Evolutionary conservation across 2,888 invertebrate species (phyloP), one percentile per base, ranked within the genome.

Genomic region (Meta bourneti): DNA sequence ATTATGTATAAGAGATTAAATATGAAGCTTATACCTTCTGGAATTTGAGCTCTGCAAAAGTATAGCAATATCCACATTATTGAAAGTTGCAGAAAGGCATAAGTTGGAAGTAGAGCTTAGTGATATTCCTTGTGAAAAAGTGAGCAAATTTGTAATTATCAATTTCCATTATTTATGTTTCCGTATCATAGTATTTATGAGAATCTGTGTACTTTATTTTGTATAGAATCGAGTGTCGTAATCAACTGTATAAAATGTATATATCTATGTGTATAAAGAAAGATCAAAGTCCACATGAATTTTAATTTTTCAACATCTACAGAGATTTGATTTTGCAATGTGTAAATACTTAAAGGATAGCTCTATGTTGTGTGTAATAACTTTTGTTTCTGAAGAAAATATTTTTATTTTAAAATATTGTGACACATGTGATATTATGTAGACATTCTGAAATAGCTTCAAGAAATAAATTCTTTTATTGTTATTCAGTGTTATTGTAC

Each of bases 231-330:
- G 1, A 71, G n/a, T 51, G 75, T 72, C 54, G 19, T 70, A 79
- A 49, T 70, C 11, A 77, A 49, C 49, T 89, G 89, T 89, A 89
- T 83, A 89, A 89, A 61, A 78, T 89, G 89, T 89, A 89, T 49
- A 89, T 89, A 89, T 72, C 6, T 78, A 54, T 86, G 69, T 89
- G 54, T 87, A 80, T 52, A 82, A n/a, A 54, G 54, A 19, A 80
- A 74, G 81, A 81, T 75, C 70, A 89, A 89, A 69, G 11, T 75
- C 74, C 77, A 81, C 89, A 89, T 70, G 79, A 16, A 77, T 71
- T 61, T 7, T 85, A 77, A 79, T 84, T 84, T 72, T 74, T 75
- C n/a, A 61, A 79, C 51, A 51, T 82, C n/a, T 34, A 71, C 61
- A 51, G 48, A 72, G 77, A 82, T 74, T 74, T 83, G 61, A 48